Base-by-base conservation (phyloP, 2,113 vertebrate species). In the Pygoscelis antarcticus region DNA sequence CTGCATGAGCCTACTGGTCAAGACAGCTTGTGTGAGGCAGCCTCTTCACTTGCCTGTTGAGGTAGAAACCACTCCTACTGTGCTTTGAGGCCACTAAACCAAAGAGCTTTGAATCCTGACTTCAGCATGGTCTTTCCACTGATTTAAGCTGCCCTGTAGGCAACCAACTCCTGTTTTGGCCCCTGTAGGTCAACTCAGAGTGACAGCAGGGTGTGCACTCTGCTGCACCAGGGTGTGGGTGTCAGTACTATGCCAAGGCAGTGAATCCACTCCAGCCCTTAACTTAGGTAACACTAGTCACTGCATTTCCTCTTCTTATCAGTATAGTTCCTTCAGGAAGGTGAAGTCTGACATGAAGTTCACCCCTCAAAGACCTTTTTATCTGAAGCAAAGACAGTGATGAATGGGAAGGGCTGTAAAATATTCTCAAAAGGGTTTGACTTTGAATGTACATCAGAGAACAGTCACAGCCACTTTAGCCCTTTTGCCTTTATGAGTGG, bases 21-120 rank as follows among this genome's bases (percentile, higher is more conserved):
- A 60, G 20, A 30, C 0, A 0, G 25, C 12, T n/a, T 29, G 9
- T 64, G 11, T 29, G 17, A 51, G 32, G 55, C 26, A 52, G 44
- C 16, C 23, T 64, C 49, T 40, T 16, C n/a, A 8, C 60, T 38
- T 38, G 16, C 60, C n/a, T 61, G 21, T 44, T 61, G 11, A 77
- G 29, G n/a, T 19, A 49, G n/a, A 51, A 60, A 36, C 21, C 47
- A 27, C 25, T 65, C 6, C 17, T 52, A 32, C 5, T 47, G 40
- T 55, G 19, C n/a, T 40, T 26, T 62, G 47, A 52, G 8, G 11
- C 22, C 49, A 49, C 18, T 42, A 44, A 47, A 29, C n/a, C 57
- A 62, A 71, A 38, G 9, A 61, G 27, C 12, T 22, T 34, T 68
- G 36, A 58, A 49, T 32, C 32, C 46, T 64, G 44, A 51, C 52